phyloP scores from a whole-genome alignment of 1,140 invertebrate genomes.

The Tetranychus urticae region DNA sequence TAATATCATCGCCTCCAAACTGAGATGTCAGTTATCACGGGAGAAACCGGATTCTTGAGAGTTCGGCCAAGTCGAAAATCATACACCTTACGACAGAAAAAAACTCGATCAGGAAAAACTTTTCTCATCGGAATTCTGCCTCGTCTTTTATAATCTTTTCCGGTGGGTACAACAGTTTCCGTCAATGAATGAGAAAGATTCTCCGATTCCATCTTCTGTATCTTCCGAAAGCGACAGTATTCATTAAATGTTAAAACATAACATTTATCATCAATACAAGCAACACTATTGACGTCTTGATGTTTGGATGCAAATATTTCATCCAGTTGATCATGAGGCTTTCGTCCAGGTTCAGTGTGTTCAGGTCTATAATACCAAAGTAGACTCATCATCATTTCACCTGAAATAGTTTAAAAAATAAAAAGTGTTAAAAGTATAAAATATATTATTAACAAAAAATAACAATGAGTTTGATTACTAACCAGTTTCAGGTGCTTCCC shows the following conservation, averaged over 20 bases:
- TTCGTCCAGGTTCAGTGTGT: slow-evolving; percentile 68
- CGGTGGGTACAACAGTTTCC: background rate
- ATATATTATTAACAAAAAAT: background rate
- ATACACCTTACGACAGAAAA: slow-evolving; percentile 79
- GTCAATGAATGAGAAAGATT: background rate
- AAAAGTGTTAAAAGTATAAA: background rate
- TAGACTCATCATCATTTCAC: slow-evolving; percentile 88
- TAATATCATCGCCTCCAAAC: too few species aligned
- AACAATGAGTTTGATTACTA: slow-evolving; percentile 16
- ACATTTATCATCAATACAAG: slow-evolving; percentile 92
- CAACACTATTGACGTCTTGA: slow-evolving; percentile 75
- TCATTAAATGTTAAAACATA: slow-evolving; percentile 89
- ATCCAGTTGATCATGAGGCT: slow-evolving; percentile 43
- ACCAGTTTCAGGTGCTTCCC: slow-evolving; percentile 84
- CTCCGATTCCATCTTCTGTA: background rate
- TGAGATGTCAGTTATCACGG: too few species aligned
- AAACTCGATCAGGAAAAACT: slow-evolving; percentile 58
- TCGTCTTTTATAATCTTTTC: slow-evolving; percentile 22
- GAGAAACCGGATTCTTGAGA: slow-evolving; percentile 7
- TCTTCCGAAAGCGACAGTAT: slow-evolving; percentile 61
- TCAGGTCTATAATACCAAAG: slow-evolving; percentile 94
- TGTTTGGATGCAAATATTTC: slow-evolving; percentile 88
- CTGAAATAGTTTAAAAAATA: slow-evolving; percentile 24
- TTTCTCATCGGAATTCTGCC: slow-evolving; percentile 39
- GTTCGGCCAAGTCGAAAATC: slow-evolving; percentile 54